Evolutionary conservation across 1,140 invertebrate genomes (phyloP).

Genomic region (Drosophila tristis): DNA sequence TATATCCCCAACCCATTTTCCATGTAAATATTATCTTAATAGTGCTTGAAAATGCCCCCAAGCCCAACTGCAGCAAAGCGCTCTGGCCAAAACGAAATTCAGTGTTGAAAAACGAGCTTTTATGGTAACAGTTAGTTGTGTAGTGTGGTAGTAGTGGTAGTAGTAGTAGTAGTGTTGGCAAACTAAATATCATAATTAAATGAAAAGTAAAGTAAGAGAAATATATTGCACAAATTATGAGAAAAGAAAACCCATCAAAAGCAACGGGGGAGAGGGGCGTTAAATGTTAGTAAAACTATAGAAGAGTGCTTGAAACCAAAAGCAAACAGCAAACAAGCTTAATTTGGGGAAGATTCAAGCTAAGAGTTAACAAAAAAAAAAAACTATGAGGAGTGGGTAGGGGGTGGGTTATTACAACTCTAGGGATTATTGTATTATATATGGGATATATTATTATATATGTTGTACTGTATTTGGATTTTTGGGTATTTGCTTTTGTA

Average conservation of each 20-base stretch:
- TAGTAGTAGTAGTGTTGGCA: conserved; percentile 6
- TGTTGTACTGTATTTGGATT: too few species aligned
- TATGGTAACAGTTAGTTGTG: conserved; percentile 1
- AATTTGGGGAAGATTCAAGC: conserved; percentile 7
- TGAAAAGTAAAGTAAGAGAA: too few species aligned
- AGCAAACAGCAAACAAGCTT: too few species aligned
- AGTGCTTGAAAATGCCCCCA: too few species aligned
- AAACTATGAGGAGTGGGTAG: neutral
- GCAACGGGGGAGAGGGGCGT: conserved; percentile 1
- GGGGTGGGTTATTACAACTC: neutral
- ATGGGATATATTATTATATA: too few species aligned
- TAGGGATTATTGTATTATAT: conserved; percentile 3
- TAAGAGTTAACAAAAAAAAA: conserved; percentile 11
- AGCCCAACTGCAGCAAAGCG: neutral
- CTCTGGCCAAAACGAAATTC: neutral
- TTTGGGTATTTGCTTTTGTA: conserved; percentile 10
- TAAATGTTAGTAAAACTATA: conserved; percentile 6
- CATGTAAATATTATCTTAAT: too few species aligned
- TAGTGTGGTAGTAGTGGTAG: neutral
- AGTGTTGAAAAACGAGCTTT: too few species aligned
- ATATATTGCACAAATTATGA: conserved; percentile 1
- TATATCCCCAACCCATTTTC: too few species aligned
- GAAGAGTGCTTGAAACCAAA: conserved; percentile 8
- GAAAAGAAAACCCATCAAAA: conserved; percentile 1
- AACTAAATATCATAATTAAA: conserved; percentile 2